Conservation (phyloP, 1,140 invertebrate genomes). For the Rhizoglyphus robini region DNA sequence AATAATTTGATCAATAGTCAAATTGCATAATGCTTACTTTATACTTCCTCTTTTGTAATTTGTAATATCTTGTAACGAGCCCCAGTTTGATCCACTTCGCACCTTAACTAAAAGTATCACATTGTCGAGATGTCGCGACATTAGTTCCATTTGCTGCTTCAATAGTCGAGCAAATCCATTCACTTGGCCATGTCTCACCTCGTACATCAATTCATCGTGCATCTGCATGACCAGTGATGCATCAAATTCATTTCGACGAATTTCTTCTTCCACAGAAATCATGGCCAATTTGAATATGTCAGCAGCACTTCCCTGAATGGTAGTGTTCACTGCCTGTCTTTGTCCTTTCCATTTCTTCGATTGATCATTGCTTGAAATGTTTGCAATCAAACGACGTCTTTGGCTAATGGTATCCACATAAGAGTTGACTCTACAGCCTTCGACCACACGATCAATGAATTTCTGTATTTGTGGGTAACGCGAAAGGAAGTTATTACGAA, state of each 20-base stretch:
- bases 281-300: conserved; percentile 86
- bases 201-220: conserved; percentile 92
- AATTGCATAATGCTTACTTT: too few species aligned
- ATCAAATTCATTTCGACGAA: conserved; percentile 32
- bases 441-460: conserved; percentile 51
- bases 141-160: conserved; percentile 64
- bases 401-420: conserved; percentile 69
- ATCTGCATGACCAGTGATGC: conserved; percentile 62
- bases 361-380: conserved; percentile 50
- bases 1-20: too few species aligned
- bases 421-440: conserved; percentile 52
- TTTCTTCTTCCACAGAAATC: conserved; percentile 63
- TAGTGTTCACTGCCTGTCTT: conserved; percentile 85
- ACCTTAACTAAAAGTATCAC: conserved; percentile 75
- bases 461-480: conserved; percentile 37
- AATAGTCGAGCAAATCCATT: conserved; percentile 38
- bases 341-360: conserved; percentile 63
- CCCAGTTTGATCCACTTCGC: conserved; percentile 62
- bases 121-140: conserved; percentile 44
- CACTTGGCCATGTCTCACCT: conserved; percentile 55
- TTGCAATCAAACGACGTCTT: conserved; percentile 59
- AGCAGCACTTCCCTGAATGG: conserved; percentile 86
- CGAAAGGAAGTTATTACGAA: conserved; percentile 57
- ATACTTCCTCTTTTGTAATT: too few species aligned
- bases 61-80: neutral